Percentiles rank a stretch among this genome's conserved stretches.
Evolutionary conservation across 2,888 invertebrate species (phyloP).

Genomic region (Ceratothoa steindachneri): DNA sequence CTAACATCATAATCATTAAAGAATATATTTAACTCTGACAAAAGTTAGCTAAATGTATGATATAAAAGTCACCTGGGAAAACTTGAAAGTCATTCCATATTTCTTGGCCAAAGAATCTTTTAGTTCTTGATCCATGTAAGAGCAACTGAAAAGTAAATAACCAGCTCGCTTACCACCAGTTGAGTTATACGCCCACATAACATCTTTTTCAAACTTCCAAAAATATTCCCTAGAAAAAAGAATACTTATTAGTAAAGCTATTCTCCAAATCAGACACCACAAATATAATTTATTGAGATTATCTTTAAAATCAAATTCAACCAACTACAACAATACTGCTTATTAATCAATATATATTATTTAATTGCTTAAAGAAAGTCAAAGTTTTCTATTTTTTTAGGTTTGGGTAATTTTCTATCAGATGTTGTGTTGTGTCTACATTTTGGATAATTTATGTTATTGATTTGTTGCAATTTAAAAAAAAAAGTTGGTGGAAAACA

Average conservation of each 20-base stretch:
- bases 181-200: conserved; percentile 45
- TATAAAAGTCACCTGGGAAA: conserved; percentile 31
- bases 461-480: too few relatives aligned
- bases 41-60: too few relatives aligned
- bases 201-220: conserved; percentile 37
- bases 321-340: too few relatives aligned
- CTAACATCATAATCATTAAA: background rate
- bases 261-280: background rate
- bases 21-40: too few relatives aligned
- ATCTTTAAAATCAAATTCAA: background rate
- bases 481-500: too few relatives aligned
- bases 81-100: conserved; percentile 45
- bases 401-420: too few relatives aligned
- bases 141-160: conserved; percentile 44
- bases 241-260: too few relatives aligned
- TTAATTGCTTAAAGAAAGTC: too few relatives aligned
- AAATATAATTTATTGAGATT: background rate
- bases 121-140: conserved; percentile 36
- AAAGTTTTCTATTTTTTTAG: too few relatives aligned
- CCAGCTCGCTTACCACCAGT: conserved; percentile 31
- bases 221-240: conserved; percentile 31
- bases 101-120: conserved; percentile 29
- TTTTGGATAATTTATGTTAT: too few relatives aligned
- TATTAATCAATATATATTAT: too few relatives aligned
- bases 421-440: too few relatives aligned